Evolutionary conservation across 2,113 vertebrate genomes (phyloP), one percentile per base, ranked within the genome.

Genomic region (Salvelinus fontinalis): DNA sequence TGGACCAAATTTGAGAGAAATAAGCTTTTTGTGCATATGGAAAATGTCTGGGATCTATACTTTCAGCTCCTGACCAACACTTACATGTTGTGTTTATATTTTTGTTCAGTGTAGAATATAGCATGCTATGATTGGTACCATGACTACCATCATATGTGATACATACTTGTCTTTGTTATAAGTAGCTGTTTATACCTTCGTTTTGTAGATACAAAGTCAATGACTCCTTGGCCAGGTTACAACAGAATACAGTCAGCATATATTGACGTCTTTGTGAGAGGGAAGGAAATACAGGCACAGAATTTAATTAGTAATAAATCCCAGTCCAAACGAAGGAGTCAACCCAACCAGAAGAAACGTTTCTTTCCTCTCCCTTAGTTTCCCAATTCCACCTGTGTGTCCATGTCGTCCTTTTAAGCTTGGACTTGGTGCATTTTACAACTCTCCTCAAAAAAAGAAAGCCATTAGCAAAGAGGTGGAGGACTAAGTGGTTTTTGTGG

Each of bases 401-500:
- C 60, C 82, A 79, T 62, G 82, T 83, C 59, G 80, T 75, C 88
- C 87, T 84, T 91, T 89, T 83, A 86, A 86, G 80, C 85, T 82
- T 81, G 68, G 71, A 79, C 75, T 13, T 24, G 72, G 74, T 84
- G 70, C 39, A 86, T 84, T 84, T 84, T 83, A 73, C 65, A 49
- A 65, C 24, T 76, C 85, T 72, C 72, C 86, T 86, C 84, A 74
- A 91, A 91, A 82, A 82, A 87, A 83, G 84, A 89, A 91, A 90
- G 84, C 84, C 90, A 92, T 92, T 88, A 92, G 89, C 79, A 22
- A 70, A 77, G 68, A 0, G 87, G 85, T 81, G 85, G 71, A 75
- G 77, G 87, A 85, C 90, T 92, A 88, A 92, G 91, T 93, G 89
- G 82, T 90, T 93, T 92, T 88, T 88, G 90, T 89, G 87, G 90